phyloP scores from a whole-genome alignment of 2,888 invertebrate species.

The Rhagophthalmus giganteus region DNA sequence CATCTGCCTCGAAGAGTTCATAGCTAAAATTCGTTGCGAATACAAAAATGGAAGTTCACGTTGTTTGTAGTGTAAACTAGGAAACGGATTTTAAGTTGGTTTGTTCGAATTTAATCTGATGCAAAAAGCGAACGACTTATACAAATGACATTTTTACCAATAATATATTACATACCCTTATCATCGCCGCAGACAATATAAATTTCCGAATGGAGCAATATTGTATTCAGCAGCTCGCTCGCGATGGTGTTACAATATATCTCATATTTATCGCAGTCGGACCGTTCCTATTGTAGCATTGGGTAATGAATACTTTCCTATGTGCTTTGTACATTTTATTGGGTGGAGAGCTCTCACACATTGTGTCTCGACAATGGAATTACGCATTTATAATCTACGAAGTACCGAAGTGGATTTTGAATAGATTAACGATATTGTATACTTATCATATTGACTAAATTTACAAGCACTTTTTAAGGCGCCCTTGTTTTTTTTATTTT shows the following conservation, averaged over 20 bases:
- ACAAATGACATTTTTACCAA: constrained; percentile 52
- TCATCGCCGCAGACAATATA: constrained; percentile 54
- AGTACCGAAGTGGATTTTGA: constrained; percentile 27
- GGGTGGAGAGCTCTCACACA: constrained; percentile 47
- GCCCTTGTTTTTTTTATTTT: not conserved
- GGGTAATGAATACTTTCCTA: constrained; percentile 52
- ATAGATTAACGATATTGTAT: constrained; percentile 26
- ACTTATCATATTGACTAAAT: constrained; percentile 11
- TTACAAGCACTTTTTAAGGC: constrained; percentile 4
- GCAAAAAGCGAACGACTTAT: constrained; percentile 40
- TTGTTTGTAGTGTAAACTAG: no score
- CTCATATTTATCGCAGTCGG: constrained; percentile 52
- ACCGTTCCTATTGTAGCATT: constrained; percentile 43
- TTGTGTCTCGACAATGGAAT: constrained; percentile 50
- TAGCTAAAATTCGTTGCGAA: no score
- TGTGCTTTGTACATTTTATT: constrained; percentile 53
- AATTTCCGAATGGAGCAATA: constrained; percentile 53
- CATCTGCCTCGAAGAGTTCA: no score
- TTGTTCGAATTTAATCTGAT: constrained; percentile 7
- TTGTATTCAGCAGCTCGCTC: constrained; percentile 46
- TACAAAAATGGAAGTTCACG: no score
- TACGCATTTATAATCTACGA: constrained; percentile 50
- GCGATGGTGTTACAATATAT: constrained; percentile 48
- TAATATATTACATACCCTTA: constrained; percentile 53
- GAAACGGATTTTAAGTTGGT: constrained; percentile 1